These are phyloP conservation scores for Cenopis cana DNA, from an alignment of 2,888 invertebrate genomes.

Conservation along the genomic window DNA sequence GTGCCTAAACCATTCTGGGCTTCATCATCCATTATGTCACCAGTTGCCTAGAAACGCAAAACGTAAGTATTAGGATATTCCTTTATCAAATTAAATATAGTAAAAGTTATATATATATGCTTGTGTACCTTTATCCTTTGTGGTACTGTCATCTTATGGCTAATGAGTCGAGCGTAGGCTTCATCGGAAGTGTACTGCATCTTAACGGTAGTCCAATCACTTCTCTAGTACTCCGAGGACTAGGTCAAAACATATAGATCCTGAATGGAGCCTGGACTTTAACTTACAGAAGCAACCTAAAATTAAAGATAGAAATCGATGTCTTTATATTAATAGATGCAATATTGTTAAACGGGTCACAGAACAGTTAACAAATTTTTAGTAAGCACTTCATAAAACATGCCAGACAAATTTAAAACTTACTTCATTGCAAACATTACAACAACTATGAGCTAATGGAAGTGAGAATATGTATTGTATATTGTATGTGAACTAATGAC, in stretches of 20 bases:
- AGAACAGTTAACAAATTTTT: conserved; percentile 15
- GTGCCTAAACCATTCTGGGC: conserved; percentile 85
- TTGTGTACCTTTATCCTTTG: conserved; percentile 78
- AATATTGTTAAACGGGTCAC: conserved; percentile 4
- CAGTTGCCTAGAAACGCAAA: conserved; percentile 85
- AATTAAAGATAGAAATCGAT: conserved; percentile 32
- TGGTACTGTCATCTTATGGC: conserved; percentile 82
- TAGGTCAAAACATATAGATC: conserved; percentile 28
- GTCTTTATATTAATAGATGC: conserved; percentile 10
- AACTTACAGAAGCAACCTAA: conserved; percentile 41
- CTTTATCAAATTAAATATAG: background rate
- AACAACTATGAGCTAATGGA: background rate
- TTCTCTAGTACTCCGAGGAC: conserved; percentile 22
- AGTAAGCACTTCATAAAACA: background rate
- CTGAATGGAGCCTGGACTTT: conserved; percentile 14
- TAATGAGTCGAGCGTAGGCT: conserved; percentile 79
- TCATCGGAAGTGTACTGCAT: conserved; percentile 79
- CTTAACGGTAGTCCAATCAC: conserved; percentile 34
- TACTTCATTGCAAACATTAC: conserved; percentile 32
- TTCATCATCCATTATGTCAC: conserved; percentile 88
- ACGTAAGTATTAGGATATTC: background rate
- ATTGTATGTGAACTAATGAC: conserved; percentile 13
- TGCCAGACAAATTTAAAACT: conserved; percentile 19
- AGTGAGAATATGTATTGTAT: conserved; percentile 5
- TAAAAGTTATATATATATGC: background rate